Conservation (phyloP, 1,140 invertebrate species). For the Glossosoma conforme region DNA sequence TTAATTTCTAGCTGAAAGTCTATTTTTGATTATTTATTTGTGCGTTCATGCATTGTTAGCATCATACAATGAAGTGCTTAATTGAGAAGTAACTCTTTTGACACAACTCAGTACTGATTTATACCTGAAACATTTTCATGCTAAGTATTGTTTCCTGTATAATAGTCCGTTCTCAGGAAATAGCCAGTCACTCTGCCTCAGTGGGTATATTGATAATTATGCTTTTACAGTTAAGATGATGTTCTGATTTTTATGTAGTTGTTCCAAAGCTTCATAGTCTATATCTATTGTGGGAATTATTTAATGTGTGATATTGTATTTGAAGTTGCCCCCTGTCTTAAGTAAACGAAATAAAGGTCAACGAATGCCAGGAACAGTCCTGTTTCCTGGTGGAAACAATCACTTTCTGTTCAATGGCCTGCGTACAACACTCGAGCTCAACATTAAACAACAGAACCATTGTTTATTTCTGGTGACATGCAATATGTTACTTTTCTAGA, state of each 20-base stretch:
- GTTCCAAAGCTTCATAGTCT: constrained; percentile 30
- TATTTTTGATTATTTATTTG: constrained; percentile 23
- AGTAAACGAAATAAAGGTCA: constrained; percentile 31
- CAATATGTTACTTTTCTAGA: constrained; percentile 43
- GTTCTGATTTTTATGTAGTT: constrained; percentile 31
- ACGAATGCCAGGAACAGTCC: constrained; percentile 25
- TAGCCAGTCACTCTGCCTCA: constrained; percentile 26
- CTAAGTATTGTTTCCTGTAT: constrained; percentile 38
- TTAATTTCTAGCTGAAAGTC: constrained; percentile 24
- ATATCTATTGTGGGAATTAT: constrained; percentile 27
- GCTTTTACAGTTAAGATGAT: constrained; percentile 30
- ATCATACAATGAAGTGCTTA: constrained; percentile 30
- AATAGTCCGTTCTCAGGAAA: constrained; percentile 19
- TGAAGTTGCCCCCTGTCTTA: constrained; percentile 19
- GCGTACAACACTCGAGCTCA: constrained; percentile 42
- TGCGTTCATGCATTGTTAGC: constrained; percentile 22
- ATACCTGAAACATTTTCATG: constrained; percentile 30
- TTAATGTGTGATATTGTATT: constrained; percentile 29
- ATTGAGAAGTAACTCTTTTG: constrained; percentile 33
- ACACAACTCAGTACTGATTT: constrained; percentile 38
- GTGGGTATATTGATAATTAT: constrained; percentile 25
- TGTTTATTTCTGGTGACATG: constrained; percentile 41
- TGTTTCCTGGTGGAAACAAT: too few relatives aligned
- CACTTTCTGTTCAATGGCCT: too few relatives aligned
- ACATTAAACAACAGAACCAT: constrained; percentile 36